phyloP scores from a whole-genome alignment of 2,113 vertebrate species.

The Hepsetus odoe region DNA sequence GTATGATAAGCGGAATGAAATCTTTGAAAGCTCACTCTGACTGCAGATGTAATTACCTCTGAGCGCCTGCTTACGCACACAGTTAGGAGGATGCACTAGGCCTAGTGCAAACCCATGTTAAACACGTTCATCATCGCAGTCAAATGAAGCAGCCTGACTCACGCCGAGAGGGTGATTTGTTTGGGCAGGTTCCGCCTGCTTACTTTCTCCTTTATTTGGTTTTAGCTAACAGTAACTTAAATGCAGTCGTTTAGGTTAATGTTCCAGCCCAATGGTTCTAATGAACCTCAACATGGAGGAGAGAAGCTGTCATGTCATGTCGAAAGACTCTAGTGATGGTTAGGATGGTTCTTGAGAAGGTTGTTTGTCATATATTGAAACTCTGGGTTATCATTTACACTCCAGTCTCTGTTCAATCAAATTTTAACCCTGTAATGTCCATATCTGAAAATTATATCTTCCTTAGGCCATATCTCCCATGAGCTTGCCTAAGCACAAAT shows the following conservation, averaged over 20 bases:
- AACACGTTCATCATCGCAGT: slow-evolving; percentile 65
- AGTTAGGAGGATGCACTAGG: slow-evolving; percentile 19
- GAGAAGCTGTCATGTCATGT: background rate
- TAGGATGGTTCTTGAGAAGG: background rate
- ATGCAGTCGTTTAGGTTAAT: slow-evolving; percentile 68
- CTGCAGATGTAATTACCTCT: slow-evolving; percentile 74
- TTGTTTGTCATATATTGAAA: background rate
- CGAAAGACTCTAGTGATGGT: background rate
- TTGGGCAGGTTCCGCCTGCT: slow-evolving; percentile 63
- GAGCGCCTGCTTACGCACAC: slow-evolving; percentile 56
- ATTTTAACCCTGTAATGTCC: background rate
- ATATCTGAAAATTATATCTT: background rate
- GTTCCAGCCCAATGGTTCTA: slow-evolving; percentile 63
- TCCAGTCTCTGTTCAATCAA: background rate
- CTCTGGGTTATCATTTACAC: background rate
- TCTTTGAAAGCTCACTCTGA: slow-evolving; percentile 64
- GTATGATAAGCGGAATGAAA: slow-evolving; percentile 73
- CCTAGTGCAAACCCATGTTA: slow-evolving; percentile 50
- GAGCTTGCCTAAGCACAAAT: background rate
- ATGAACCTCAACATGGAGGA: slow-evolving; percentile 40
- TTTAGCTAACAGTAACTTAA: slow-evolving; percentile 60
- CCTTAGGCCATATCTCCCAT: background rate
- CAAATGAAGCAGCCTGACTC: slow-evolving; percentile 65
- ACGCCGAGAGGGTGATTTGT: slow-evolving; percentile 65
- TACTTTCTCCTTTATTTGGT: slow-evolving; percentile 60